Evolutionary conservation across 2,888 invertebrate genomes (phyloP).

Genomic region (Nineta flava): DNA sequence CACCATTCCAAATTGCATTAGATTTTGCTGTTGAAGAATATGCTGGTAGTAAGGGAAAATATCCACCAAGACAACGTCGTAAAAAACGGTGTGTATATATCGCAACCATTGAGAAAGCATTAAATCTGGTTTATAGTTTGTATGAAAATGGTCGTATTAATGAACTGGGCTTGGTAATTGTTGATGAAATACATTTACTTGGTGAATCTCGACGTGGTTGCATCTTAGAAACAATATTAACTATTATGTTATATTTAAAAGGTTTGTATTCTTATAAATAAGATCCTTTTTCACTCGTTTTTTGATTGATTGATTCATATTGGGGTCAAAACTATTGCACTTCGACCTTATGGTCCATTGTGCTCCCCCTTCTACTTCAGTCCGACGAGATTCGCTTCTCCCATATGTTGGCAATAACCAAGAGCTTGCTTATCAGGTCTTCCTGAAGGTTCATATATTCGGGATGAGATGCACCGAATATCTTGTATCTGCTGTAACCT

Average conservation of each 20-base stretch:
- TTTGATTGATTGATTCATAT: too few relatives aligned
- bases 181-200: slow-evolving; percentile 89
- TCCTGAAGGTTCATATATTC: too few relatives aligned
- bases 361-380: too few relatives aligned
- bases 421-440: too few relatives aligned
- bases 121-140: slow-evolving; percentile 69
- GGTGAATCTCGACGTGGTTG: slow-evolving; percentile 79
- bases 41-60: slow-evolving; percentile 73
- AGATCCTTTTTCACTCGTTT: too few relatives aligned
- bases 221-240: slow-evolving; percentile 64
- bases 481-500: too few relatives aligned
- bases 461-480: too few relatives aligned
- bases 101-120: slow-evolving; percentile 90
- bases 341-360: too few relatives aligned
- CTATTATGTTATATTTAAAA: slow-evolving; percentile 57
- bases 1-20: slow-evolving; percentile 73
- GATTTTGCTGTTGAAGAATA: slow-evolving; percentile 91
- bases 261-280: slow-evolving; percentile 30
- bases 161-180: slow-evolving; percentile 62
- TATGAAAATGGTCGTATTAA: slow-evolving; percentile 59
- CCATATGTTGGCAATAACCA: too few relatives aligned
- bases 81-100: slow-evolving; percentile 68
- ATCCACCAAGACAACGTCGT: slow-evolving; percentile 62
- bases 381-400: too few relatives aligned
- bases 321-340: too few relatives aligned